phyloP scores from a whole-genome alignment of 1,140 invertebrate species.

The Drosophila pectinifera region DNA sequence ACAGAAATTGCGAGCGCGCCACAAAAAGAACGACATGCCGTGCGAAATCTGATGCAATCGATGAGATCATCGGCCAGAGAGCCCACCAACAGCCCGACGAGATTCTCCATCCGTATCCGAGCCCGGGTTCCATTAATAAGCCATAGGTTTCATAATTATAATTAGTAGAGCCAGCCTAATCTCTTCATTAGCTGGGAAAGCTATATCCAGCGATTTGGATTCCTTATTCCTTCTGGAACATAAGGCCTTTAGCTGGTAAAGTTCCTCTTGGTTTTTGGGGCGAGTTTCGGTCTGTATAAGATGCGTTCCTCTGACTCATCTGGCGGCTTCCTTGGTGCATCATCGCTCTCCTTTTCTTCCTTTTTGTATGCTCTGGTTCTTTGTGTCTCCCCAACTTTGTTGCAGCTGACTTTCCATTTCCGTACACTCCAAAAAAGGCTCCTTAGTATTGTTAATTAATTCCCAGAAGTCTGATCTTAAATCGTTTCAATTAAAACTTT shows the following conservation, averaged over 20 bases:
- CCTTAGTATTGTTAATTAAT: conserved; percentile 5
- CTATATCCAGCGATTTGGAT: not conserved
- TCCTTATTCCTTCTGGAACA: not conserved
- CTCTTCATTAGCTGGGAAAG: conserved; percentile 27
- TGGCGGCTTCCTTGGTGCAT: conserved; percentile 30
- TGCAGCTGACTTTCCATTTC: conserved; percentile 38
- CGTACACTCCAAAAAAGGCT: conserved; percentile 21
- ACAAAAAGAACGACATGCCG: conserved; percentile 73
- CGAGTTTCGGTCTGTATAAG: not conserved
- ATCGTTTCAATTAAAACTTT: conserved; percentile 5
- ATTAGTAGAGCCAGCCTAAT: conserved; percentile 37
- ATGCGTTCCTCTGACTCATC: conserved; percentile 32
- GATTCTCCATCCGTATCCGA: conserved; percentile 35
- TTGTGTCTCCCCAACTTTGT: conserved; percentile 38
- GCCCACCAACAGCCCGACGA: conserved; percentile 44
- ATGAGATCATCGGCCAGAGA: conserved; percentile 69
- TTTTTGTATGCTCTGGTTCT: conserved; percentile 19
- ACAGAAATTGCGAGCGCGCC: conserved; percentile 57
- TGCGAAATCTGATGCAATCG: conserved; percentile 82
- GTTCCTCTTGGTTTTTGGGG: not conserved
- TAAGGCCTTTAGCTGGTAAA: not conserved
- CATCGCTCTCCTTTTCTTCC: conserved; percentile 17
- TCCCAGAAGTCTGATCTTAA: conserved; percentile 5
- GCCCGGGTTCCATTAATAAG: conserved; percentile 51
- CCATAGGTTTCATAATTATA: conserved; percentile 49